Conservation (phyloP, 2,113 vertebrate species). For the Ictalurus furcatus region DNA sequence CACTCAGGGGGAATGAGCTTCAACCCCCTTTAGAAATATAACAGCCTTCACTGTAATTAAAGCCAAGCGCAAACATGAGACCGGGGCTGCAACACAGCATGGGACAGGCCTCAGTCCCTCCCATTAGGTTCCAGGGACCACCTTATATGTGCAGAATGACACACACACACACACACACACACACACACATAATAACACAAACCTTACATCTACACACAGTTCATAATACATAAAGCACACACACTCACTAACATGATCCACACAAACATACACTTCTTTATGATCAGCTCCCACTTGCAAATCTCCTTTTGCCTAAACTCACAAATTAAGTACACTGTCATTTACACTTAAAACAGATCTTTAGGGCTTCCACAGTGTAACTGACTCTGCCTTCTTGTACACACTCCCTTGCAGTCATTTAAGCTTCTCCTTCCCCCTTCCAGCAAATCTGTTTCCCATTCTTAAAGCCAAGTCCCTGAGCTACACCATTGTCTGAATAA, state of each 20-base stretch:
- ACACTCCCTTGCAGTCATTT: not conserved
- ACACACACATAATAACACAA: conserved; percentile 26
- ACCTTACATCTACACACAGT: not conserved
- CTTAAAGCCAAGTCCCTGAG: conserved; percentile 58
- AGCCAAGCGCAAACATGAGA: conserved; percentile 67
- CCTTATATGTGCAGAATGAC: conserved; percentile 43
- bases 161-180: not conserved
- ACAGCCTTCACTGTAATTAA: conserved; percentile 70
- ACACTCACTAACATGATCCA: not conserved
- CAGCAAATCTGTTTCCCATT: conserved; percentile 68
- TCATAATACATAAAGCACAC: not conserved
- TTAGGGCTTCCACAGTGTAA: not conserved
- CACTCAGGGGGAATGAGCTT: conserved; percentile 28
- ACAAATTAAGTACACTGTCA: not conserved
- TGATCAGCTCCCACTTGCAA: not conserved
- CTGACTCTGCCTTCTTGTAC: not conserved
- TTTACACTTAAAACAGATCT: not conserved
- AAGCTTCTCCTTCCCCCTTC: conserved; percentile 28
- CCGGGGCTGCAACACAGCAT: conserved; percentile 64
- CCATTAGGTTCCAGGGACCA: conserved; percentile 63
- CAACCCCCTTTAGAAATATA: conserved; percentile 46
- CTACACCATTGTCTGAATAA: conserved; percentile 65
- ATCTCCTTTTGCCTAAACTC: not conserved
- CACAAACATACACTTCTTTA: not conserved
- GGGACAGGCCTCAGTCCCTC: conserved; percentile 64